Percentiles rank a stretch among this genome's conserved stretches.
phyloP scores from a whole-genome alignment of 64 coral and sea anemone species.

The Platygyra sinensis region DNA sequence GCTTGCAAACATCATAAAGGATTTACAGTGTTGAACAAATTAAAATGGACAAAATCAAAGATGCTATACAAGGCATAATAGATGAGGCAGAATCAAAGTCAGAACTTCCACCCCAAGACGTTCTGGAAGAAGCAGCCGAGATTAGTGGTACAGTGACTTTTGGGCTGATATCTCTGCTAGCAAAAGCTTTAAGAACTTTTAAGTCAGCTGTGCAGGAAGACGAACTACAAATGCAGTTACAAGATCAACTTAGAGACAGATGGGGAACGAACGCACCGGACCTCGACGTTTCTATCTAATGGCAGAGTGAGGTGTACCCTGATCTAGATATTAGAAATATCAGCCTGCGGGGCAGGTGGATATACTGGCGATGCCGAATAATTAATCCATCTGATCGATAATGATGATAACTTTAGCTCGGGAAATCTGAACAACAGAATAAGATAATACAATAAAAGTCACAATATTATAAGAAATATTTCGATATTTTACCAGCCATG shows the following conservation, averaged over 20 bases:
- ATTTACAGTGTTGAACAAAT: too few species aligned
- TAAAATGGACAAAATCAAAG: constrained; percentile 12
- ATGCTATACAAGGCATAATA: background rate
- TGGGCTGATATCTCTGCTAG: background rate
- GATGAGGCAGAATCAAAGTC: background rate
- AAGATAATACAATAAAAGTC: too few species aligned
- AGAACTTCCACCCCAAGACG: background rate
- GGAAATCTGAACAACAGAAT: too few species aligned
- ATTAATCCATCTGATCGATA: too few species aligned
- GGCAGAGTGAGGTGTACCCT: too few species aligned
- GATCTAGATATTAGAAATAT: too few species aligned
- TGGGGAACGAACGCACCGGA: constrained; percentile 1
- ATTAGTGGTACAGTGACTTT: background rate
- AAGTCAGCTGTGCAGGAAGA: background rate
- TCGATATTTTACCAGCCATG: too few species aligned
- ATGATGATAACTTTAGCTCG: too few species aligned
- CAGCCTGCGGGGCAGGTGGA: too few species aligned
- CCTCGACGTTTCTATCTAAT: background rate
- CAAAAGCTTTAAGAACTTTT: background rate
- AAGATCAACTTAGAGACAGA: constrained; percentile 4
- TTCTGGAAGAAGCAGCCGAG: background rate
- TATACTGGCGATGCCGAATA: too few species aligned
- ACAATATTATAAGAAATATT: too few species aligned
- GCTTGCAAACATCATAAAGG: too few species aligned
- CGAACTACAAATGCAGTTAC: constrained; percentile 10